Percentiles rank a stretch among this genome's conserved stretches.
phyloP scores from a whole-genome alignment of 2,888 invertebrate species.

The Timema podura region DNA sequence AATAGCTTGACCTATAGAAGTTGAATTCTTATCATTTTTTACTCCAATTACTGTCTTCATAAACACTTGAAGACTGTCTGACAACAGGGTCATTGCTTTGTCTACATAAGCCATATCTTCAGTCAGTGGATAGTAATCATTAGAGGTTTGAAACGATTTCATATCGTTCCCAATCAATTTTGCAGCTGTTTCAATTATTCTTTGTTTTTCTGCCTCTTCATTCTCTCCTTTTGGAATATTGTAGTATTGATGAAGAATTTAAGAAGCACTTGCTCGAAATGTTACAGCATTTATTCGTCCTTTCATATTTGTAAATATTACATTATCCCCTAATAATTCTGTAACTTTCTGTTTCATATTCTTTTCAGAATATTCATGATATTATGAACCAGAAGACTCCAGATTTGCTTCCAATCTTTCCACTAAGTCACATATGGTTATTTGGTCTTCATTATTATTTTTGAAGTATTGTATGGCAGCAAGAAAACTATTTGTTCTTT shows the following conservation, averaged over 20 bases:
- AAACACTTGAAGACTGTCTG: not conserved
- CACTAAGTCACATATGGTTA: not conserved
- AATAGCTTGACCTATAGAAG: not conserved
- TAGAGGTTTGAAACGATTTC: not conserved
- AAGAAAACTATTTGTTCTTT: not conserved
- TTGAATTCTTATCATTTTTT: not conserved
- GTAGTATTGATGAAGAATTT: not conserved
- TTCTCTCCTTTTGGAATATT: too few relatives aligned
- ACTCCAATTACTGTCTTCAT: not conserved
- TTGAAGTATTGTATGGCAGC: not conserved
- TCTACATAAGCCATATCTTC: not conserved
- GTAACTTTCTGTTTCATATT: not conserved
- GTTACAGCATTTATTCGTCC: not conserved
- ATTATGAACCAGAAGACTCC: not conserved
- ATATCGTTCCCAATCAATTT: not conserved
- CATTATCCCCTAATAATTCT: not conserved
- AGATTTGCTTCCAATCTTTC: not conserved
- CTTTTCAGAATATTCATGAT: not conserved
- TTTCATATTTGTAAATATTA: not conserved
- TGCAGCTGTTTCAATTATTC: too few relatives aligned
- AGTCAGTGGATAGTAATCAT: not conserved
- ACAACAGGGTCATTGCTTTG: not conserved
- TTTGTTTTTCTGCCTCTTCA: too few relatives aligned
- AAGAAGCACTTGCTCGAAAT: slow-evolving; percentile 3
- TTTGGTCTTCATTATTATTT: not conserved